Base-by-base conservation (phyloP, 2,797 vertebrate species). In the Coranthus polyacanthus region DNA sequence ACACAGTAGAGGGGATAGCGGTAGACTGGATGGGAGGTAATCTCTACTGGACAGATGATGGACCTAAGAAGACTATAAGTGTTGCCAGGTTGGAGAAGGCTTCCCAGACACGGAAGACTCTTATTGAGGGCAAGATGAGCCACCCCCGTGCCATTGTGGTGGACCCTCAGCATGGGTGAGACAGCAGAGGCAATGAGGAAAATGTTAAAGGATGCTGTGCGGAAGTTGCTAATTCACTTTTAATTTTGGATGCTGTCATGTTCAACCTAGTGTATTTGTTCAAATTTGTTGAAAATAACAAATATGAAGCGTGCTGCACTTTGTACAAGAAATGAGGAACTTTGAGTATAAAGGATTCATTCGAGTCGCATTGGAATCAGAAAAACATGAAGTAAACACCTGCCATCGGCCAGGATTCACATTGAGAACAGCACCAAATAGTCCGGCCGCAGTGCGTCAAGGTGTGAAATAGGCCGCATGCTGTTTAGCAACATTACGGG, bases 1-100 rank as follows among this genome's bases (percentile, higher is more conserved):
- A 98, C 90, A 99, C 97, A 0, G 97, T 99, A 17, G 98, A 99
- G 79, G 98, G 98, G 6, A 95, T 99, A 0, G 98, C 97, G 0
- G 98, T 99, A 59, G 98, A 99, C 91, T 99, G 98, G 98, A 98
- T 99, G 95, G 98, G 96, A 41, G 95, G 97, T 86, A 99, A 99
- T 87, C 93, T 99, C 22, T 99, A 98, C 86, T 99, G 98, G 98
- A 98, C 97, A 0, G 97, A 98, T 4, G 98, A 99, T 0, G 98
- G 98, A 6, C 97, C 97, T 45, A 98, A 98, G 63, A 99, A 99
- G 91, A 98, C 96, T 46, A 98, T 99, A 88, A 97, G 96, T 0
- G 98, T 99, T 68, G 98, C 98, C 58, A 94, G 96, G 70, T 90
- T 99, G 86, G 96, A 98, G 79, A 99, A 99, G 70, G 97, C 98